Conservation (phyloP, 2,113 vertebrate genomes). For the Conger conger region DNA sequence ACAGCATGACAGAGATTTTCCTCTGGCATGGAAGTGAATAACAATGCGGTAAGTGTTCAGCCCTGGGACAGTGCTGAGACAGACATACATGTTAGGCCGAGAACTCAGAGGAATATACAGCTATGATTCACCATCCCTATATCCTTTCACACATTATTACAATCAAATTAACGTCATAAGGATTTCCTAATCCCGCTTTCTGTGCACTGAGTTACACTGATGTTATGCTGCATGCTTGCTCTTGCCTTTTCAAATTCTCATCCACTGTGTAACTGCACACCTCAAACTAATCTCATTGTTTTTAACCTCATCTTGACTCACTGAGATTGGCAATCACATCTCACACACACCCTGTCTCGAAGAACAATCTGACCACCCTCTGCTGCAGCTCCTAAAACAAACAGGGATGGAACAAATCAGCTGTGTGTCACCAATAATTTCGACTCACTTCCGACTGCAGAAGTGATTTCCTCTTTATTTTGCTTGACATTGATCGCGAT, state of each 20-base stretch:
- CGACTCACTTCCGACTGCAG: neutral
- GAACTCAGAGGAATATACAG: neutral
- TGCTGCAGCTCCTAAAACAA: neutral
- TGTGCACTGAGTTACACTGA: neutral
- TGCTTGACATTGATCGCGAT: neutral
- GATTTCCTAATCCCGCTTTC: neutral
- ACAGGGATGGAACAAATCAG: neutral
- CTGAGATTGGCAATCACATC: neutral
- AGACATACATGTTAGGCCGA: neutral
- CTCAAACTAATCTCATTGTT: neutral
- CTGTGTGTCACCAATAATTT: neutral
- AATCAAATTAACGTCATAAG: neutral
- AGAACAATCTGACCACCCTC: neutral
- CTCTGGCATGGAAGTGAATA: neutral
- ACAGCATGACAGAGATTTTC: neutral
- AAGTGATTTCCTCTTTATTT: neutral
- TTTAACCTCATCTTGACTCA: neutral
- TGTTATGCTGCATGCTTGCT: neutral
- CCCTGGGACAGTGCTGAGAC: neutral
- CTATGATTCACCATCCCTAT: too few species aligned
- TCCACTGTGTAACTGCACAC: neutral
- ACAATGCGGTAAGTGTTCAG: neutral
- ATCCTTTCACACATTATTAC: neutral
- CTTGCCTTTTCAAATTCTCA: neutral
- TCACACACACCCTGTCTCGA: neutral